Evolutionary conservation across 1,140 invertebrate genomes (phyloP).

Genomic region (Palaemon carinicauda): DNA sequence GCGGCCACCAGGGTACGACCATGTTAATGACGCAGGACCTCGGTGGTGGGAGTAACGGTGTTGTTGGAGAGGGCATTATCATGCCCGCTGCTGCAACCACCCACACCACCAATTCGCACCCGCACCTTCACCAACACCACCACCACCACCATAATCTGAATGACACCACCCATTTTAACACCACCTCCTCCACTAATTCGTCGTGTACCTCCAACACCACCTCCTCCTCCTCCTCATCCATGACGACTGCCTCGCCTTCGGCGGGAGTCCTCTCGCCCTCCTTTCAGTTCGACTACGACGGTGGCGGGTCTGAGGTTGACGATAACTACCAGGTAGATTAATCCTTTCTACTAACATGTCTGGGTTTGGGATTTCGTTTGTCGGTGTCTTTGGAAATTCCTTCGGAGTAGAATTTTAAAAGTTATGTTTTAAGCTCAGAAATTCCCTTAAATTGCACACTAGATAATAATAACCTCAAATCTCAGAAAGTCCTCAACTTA

Average conservation of each 20-base stretch:
- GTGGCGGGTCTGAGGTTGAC: constrained; percentile 38
- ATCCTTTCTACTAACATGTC: neutral
- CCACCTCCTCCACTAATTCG: constrained; percentile 22
- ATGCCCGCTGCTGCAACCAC: neutral
- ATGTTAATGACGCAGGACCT: neutral
- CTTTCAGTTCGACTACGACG: constrained; percentile 20
- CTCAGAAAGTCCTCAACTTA: too few species aligned
- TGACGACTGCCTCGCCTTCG: neutral
- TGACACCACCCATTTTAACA: neutral
- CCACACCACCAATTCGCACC: neutral
- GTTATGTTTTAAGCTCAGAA: too few species aligned
- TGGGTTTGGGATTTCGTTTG: neutral
- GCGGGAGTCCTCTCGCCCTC: neutral
- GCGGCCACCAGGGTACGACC: neutral
- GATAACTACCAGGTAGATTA: constrained; percentile 41
- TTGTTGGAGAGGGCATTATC: neutral
- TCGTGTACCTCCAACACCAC: neutral
- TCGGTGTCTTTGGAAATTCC: neutral
- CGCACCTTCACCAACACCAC: neutral
- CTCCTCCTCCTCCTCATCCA: constrained; percentile 20
- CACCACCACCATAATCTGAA: neutral
- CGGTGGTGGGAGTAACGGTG: neutral
- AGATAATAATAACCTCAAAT: too few species aligned
- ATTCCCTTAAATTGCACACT: too few species aligned
- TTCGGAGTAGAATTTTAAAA: neutral